Evolutionary conservation across 30 jellyfish, hydroid and myxozoan genomes (phyloP).

Genomic region (Aurelia sp.): DNA sequence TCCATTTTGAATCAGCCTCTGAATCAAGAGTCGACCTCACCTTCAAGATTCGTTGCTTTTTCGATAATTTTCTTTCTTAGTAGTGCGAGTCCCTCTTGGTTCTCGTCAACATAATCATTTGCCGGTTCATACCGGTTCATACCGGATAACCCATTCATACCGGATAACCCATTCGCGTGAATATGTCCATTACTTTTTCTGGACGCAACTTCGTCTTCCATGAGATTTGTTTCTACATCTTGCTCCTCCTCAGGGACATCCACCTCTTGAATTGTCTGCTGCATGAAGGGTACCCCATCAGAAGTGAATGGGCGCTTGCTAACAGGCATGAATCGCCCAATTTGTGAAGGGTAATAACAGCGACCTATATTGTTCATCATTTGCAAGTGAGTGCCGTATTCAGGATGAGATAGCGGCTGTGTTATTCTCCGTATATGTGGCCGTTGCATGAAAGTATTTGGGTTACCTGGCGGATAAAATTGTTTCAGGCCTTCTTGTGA

Average conservation of each 20-base stretch:
- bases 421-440: slow-evolving; percentile 74
- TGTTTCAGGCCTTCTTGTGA: slow-evolving; percentile 36
- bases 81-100: slow-evolving; percentile 87
- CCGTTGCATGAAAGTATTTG: slow-evolving; percentile 39
- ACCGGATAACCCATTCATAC: slow-evolving; percentile 3
- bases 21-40: not conserved
- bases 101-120: slow-evolving; percentile 70
- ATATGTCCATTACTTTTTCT: slow-evolving; percentile 22
- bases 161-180: slow-evolving; percentile 20
- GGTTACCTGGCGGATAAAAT: slow-evolving; percentile 41
- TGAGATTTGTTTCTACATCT: slow-evolving; percentile 58
- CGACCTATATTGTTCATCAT: slow-evolving; percentile 62
- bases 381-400: slow-evolving; percentile 62
- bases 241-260: slow-evolving; percentile 86
- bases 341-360: slow-evolving; percentile 62
- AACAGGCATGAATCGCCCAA: slow-evolving; percentile 70
- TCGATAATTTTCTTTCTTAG: slow-evolving; percentile 86
- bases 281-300: slow-evolving; percentile 74
- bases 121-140: slow-evolving; percentile 42
- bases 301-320: slow-evolving; percentile 63
- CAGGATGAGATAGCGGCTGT: slow-evolving; percentile 60
- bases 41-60: slow-evolving; percentile 87
- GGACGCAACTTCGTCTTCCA: slow-evolving; percentile 37
- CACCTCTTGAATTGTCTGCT: slow-evolving; percentile 86
- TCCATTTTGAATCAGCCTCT: no score